phyloP scores from a whole-genome alignment of 2,888 invertebrate species.

The Amblyjoppa fuscipennis region DNA sequence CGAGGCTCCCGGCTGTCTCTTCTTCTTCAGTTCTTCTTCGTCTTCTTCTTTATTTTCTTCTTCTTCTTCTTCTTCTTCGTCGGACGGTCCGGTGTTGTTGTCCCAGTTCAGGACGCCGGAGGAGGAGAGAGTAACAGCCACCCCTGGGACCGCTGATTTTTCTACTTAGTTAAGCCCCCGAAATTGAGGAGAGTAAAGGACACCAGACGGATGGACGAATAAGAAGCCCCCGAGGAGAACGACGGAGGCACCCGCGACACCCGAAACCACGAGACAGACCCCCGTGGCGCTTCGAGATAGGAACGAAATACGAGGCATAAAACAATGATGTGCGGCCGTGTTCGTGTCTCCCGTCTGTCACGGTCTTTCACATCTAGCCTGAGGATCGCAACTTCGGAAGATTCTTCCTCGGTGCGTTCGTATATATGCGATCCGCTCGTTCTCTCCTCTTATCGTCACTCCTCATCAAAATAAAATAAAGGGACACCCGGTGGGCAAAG shows the following conservation, averaged over 20 bases:
- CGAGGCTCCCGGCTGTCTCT: conserved; percentile 41
- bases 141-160: conserved; percentile 45
- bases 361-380: conserved; percentile 38
- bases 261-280: conserved; percentile 47
- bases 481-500: conserved; percentile 48
- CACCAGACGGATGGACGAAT: neutral
- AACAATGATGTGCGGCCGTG: conserved; percentile 63
- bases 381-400: neutral
- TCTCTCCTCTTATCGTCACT: conserved; percentile 58
- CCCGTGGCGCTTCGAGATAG: conserved; percentile 43
- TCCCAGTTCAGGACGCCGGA: conserved; percentile 51
- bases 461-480: conserved; percentile 58
- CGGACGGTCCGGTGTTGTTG: conserved; percentile 12
- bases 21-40: conserved; percentile 43
- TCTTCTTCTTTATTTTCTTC: conserved; percentile 44
- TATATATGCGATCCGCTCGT: conserved; percentile 30
- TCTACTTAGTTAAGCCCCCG: conserved; percentile 38
- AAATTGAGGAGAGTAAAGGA: conserved; percentile 11
- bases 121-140: conserved; percentile 8
- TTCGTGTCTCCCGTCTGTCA: conserved; percentile 47
- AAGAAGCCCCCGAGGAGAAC: conserved; percentile 2
- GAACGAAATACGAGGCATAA: conserved; percentile 40
- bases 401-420: conserved; percentile 1
- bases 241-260: conserved; percentile 33
- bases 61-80: conserved; percentile 26